Evolutionary conservation across 2,797 vertebrate species (phyloP), one percentile per base, ranked within the genome.

Genomic region (Protosalanx chinensis): DNA sequence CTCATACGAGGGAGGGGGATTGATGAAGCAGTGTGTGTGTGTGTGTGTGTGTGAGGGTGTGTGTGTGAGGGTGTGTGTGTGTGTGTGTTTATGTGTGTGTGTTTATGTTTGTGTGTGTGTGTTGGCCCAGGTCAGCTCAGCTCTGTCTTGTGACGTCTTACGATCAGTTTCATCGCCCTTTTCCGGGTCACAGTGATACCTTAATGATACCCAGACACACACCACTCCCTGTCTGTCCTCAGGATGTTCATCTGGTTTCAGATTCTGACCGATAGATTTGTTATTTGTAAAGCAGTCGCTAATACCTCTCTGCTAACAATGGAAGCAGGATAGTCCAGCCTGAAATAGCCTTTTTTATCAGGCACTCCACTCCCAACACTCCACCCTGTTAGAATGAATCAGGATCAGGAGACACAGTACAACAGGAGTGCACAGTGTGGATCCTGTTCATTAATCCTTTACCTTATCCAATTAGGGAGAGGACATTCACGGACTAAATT

Each of bases 301-400:
- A 56, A 56, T 3, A n/a, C 15, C 18, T 16, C 70, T 84, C 84
- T 76, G 41, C 41, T 41, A 41, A 12, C 10, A 82, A 76, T 73
- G 76, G 74, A 59, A 79, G 78, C 76, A 73, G 81, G 86, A 83
- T 67, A 74, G 84, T 72, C 73, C 62, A 53, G 70, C 74, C 53
- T 29, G 41, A 61, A 83, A 85, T 83, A 74, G 78, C 81, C 77
- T 79, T 82, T 81, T 85, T 85, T 83, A 86, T 82, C 77, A 81
- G 76, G 76, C 62, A n/a, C n/a, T n/a, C n/a, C n/a, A n/a, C n/a
- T n/a, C n/a, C 59, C 76, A 84, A 81, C 83, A 82, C 82, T 85
- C 74, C 83, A 65, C 71, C 71, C 70, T 64, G 79, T 85, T 67
- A 82, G 71, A 84, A 82, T 86, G 83, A 89, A 77, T 85, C 71